Conservation (phyloP, 1,140 invertebrate genomes). For the Hermetia illucens region DNA sequence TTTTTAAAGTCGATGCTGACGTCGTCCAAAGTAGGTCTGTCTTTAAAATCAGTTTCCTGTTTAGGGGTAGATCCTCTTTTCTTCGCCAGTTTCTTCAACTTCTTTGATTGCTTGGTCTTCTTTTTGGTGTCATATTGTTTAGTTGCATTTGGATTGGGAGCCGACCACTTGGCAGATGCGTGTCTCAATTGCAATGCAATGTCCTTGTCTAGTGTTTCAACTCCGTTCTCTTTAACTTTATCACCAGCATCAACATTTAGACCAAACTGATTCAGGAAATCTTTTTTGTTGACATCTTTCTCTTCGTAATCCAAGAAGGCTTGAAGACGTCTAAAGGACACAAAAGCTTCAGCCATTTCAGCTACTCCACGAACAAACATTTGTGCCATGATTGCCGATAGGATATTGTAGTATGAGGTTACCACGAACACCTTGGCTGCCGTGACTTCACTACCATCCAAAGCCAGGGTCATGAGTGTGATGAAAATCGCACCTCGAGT, state of each 20-base stretch:
- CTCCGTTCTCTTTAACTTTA: background rate
- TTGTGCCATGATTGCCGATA: conserved; percentile 47
- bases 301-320: conserved; percentile 37
- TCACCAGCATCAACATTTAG: background rate
- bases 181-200: conserved; percentile 11
- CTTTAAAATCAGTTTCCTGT: background rate
- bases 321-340: conserved; percentile 43
- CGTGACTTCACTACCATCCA: conserved; percentile 34
- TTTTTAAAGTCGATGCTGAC: conserved; percentile 36
- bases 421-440: conserved; percentile 48
- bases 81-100: background rate
- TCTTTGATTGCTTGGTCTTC: background rate
- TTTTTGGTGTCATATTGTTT: background rate
- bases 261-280: background rate
- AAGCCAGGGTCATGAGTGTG: conserved; percentile 39
- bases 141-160: background rate
- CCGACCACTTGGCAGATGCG: conserved; percentile 18
- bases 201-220: background rate
- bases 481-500: conserved; percentile 49
- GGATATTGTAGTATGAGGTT: conserved; percentile 44
- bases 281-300: conserved; percentile 15
- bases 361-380: conserved; percentile 57
- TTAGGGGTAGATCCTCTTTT: background rate
- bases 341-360: conserved; percentile 41
- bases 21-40: conserved; percentile 28